Percentiles rank a stretch among this genome's conserved stretches.
phyloP scores from a whole-genome alignment of 2,113 vertebrate species.

The Phycodurus eques region DNA sequence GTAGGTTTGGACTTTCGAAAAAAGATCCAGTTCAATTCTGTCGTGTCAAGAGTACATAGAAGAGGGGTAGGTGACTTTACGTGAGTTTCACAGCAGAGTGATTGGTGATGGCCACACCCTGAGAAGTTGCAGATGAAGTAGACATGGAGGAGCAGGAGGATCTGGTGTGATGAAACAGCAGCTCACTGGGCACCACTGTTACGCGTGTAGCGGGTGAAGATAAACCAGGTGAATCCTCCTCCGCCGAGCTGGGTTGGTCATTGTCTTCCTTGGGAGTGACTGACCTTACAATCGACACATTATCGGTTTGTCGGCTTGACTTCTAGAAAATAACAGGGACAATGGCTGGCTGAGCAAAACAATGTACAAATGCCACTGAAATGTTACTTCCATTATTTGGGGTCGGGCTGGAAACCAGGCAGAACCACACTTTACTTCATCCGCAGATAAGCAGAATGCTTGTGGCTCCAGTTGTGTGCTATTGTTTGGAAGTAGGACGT shows the following conservation, averaged over 20 bases:
- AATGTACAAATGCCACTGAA: not conserved
- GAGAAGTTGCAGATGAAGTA: constrained; percentile 18
- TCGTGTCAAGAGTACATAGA: not conserved
- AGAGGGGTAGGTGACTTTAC: constrained; percentile 15
- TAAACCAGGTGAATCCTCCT: not conserved
- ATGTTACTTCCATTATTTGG: not conserved
- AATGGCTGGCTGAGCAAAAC: not conserved
- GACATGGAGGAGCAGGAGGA: constrained; percentile 25
- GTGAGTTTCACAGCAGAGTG: constrained; percentile 81
- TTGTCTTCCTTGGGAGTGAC: constrained; percentile 71
- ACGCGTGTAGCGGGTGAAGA: constrained; percentile 50
- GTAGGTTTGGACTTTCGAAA: not conserved
- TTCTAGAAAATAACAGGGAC: constrained; percentile 41
- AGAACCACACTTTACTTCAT: constrained; percentile 18
- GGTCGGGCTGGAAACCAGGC: not conserved
- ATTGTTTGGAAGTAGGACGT: constrained; percentile 67
- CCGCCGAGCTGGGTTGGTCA: constrained; percentile 51
- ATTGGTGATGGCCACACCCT: constrained; percentile 81
- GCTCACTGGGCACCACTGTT: constrained; percentile 72
- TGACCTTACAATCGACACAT: constrained; percentile 21
- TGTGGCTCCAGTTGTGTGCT: constrained; percentile 67
- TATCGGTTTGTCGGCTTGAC: constrained; percentile 21
- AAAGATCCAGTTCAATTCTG: not conserved
- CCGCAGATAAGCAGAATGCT: constrained; percentile 59
- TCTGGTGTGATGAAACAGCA: constrained; percentile 78